phyloP scores from a whole-genome alignment of 2,113 vertebrate genomes.

The Phalacrocorax aristotelis region DNA sequence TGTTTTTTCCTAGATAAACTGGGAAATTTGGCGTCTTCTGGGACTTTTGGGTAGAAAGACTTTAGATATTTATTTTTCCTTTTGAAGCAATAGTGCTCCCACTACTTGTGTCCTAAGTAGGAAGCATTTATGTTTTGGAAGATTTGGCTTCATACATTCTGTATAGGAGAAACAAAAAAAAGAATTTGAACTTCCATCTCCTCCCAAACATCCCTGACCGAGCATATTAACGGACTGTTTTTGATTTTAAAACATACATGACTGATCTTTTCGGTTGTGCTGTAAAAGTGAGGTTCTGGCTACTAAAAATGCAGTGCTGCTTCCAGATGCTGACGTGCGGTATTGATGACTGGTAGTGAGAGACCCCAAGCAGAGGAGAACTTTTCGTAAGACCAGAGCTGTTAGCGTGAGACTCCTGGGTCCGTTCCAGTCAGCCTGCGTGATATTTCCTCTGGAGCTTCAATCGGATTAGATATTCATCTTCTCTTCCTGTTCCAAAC shows the following conservation, averaged over 20 bases:
- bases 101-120: background rate
- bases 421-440: constrained; percentile 21
- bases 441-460: constrained; percentile 54
- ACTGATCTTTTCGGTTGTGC: background rate
- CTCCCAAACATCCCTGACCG: background rate
- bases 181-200: background rate
- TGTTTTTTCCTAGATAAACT: background rate
- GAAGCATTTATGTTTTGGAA: background rate
- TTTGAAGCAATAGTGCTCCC: background rate
- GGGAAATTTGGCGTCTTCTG: background rate
- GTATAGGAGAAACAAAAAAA: background rate
- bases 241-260: background rate
- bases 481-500: constrained; percentile 63
- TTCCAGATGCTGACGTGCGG: background rate
- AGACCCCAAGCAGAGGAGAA: background rate
- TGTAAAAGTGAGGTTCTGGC: background rate
- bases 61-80: background rate
- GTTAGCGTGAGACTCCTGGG: constrained; percentile 21
- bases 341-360: background rate
- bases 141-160: background rate
- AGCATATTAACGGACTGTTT: rapidly evolving
- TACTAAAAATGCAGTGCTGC: background rate
- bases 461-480: constrained; percentile 46
- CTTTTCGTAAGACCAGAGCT: background rate
- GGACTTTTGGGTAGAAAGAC: background rate